phyloP scores from a whole-genome alignment of 2,888 invertebrate genomes.

The Entomobrya multifasciata region DNA sequence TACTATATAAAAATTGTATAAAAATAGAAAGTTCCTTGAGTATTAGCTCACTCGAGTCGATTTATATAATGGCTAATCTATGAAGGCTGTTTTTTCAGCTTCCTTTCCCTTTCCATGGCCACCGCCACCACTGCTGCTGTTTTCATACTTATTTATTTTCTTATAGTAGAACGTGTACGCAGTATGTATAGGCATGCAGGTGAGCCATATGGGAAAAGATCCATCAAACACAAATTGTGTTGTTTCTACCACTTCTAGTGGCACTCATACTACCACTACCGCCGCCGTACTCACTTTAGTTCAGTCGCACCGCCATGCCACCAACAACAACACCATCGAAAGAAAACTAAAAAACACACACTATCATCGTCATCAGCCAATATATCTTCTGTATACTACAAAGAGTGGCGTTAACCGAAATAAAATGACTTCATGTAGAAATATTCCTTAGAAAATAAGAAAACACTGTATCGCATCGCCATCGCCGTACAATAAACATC shows the following conservation, averaged over 20 bases:
- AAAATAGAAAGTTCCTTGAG: neutral
- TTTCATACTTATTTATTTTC: neutral
- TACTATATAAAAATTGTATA: neutral
- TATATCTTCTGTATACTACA: neutral
- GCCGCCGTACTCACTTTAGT: slow-evolving; percentile 11
- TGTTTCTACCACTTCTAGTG: slow-evolving; percentile 47
- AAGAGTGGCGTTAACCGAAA: no score
- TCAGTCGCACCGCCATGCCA: neutral
- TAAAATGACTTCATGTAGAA: neutral
- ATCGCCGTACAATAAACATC: slow-evolving; percentile 25
- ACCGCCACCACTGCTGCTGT: neutral
- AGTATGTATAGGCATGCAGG: slow-evolving; percentile 25
- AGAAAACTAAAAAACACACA: slow-evolving; percentile 12
- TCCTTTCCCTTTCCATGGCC: no score
- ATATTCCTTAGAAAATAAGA: neutral
- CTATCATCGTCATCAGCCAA: slow-evolving; percentile 25
- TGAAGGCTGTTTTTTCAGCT: slow-evolving; percentile 14
- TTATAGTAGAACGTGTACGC: neutral
- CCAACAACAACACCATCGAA: neutral
- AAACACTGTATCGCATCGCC: slow-evolving; percentile 1
- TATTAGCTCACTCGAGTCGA: slow-evolving; percentile 36
- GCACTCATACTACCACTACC: slow-evolving; percentile 31
- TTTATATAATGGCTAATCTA: slow-evolving; percentile 60
- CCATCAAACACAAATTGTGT: slow-evolving; percentile 67
- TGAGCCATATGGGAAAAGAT: slow-evolving; percentile 67